These are phyloP conservation scores for Lacerta agilis DNA, from an alignment of 2,797 vertebrate species.

Conservation along the genomic window DNA sequence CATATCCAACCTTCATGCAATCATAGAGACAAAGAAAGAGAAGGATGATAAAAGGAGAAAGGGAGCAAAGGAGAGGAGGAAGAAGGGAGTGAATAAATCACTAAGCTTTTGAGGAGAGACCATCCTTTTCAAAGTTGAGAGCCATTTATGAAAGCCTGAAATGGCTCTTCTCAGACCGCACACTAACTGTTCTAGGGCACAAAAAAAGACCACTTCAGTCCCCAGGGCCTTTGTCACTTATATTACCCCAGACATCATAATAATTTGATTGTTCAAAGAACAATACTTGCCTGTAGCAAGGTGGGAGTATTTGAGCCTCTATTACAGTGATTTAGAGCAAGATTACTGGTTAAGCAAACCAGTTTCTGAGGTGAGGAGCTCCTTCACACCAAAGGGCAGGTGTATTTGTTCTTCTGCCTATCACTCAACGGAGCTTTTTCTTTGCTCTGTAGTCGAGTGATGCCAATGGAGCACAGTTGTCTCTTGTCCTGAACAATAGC, in stretches of 20 bases:
- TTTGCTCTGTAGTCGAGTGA: background rate
- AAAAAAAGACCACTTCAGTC: background rate
- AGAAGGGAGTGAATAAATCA: background rate
- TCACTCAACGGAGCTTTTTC: background rate
- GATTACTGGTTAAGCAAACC: background rate
- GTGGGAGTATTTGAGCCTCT: background rate
- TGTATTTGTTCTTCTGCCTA: background rate
- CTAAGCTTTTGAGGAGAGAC: background rate
- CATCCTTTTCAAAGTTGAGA: background rate
- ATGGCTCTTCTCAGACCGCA: background rate
- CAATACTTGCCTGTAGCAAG: background rate
- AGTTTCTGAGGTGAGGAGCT: background rate
- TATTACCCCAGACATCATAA: background rate
- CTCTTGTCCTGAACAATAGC: background rate
- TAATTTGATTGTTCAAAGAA: constrained; percentile 14
- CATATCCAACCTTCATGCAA: background rate
- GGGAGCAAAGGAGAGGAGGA: background rate
- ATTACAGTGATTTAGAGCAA: background rate
- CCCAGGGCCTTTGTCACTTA: background rate
- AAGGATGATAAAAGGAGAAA: background rate
- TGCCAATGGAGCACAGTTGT: background rate
- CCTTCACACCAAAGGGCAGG: background rate
- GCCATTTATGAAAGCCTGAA: background rate
- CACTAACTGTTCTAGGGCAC: background rate
- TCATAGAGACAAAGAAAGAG: background rate